phyloP scores from a whole-genome alignment of 2,797 vertebrate genomes.

The Sciaenops ocellatus region DNA sequence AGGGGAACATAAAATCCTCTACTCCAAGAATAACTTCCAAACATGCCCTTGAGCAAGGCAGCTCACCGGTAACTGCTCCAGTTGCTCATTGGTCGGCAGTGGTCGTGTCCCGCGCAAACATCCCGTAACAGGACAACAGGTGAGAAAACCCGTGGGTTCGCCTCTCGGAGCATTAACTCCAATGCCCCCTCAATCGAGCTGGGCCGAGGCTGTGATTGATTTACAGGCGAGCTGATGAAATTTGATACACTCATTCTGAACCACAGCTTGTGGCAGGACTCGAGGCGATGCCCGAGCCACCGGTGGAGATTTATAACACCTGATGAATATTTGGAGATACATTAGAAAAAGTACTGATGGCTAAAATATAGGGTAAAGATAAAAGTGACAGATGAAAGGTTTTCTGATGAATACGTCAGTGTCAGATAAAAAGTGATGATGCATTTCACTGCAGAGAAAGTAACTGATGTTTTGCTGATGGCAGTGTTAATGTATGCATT shows the following conservation, averaged over 20 bases:
- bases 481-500: neutral
- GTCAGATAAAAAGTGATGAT: slow-evolving; percentile 23
- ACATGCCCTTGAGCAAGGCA: slow-evolving; percentile 42
- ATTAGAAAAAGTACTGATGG: slow-evolving; percentile 5
- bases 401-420: slow-evolving; percentile 26
- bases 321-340: slow-evolving; percentile 28
- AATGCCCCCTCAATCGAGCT: slow-evolving; percentile 59
- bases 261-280: slow-evolving; percentile 52
- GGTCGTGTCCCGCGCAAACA: slow-evolving; percentile 24
- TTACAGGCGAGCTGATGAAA: slow-evolving; percentile 75
- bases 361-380: neutral
- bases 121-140: slow-evolving; percentile 29
- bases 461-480: slow-evolving; percentile 29
- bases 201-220: slow-evolving; percentile 72
- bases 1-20: slow-evolving; percentile 24
- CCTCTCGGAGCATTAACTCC: slow-evolving; percentile 66
- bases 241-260: slow-evolving; percentile 71
- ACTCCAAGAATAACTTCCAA: slow-evolving; percentile 28
- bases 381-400: slow-evolving; percentile 1
- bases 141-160: slow-evolving; percentile 22
- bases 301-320: slow-evolving; percentile 46
- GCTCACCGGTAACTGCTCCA: neutral
- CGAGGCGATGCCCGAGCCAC: slow-evolving; percentile 35
- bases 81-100: neutral
- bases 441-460: slow-evolving; percentile 19